A percentile compares a stretch with the other conserved stretches of the same genome.
These are phyloP conservation scores for Parazoanthus darwini DNA, from an alignment of 92 coral and sea anemone genomes.

Conservation along the genomic window DNA sequence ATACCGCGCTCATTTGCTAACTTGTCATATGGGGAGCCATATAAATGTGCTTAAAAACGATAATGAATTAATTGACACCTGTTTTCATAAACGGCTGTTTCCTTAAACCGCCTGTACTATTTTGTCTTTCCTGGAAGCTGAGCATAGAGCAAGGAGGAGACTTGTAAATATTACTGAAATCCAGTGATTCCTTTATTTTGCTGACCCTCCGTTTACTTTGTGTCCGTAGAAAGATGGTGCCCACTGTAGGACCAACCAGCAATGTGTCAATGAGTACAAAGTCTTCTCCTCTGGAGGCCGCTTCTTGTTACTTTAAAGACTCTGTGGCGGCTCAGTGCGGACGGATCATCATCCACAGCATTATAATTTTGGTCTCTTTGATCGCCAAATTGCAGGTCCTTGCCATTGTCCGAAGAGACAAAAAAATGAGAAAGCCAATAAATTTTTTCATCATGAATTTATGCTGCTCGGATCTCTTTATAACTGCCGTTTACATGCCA, in stretches of 20 bases:
- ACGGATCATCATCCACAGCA: conserved; percentile 22
- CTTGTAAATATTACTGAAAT: background rate
- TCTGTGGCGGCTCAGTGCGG: background rate
- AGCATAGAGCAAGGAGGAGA: background rate
- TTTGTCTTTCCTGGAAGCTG: background rate
- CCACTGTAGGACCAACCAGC: background rate
- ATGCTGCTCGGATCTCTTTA: conserved; percentile 27
- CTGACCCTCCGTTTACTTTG: background rate
- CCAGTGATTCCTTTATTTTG: background rate
- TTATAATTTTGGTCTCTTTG: conserved; percentile 31
- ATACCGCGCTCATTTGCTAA: background rate
- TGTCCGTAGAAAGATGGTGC: conserved; percentile 10
- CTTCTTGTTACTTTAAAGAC: conserved; percentile 29
- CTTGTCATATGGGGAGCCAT: background rate
- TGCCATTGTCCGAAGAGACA: conserved; percentile 19
- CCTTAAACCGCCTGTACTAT: background rate
- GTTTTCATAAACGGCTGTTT: conserved; percentile 1
- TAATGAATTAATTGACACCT: conserved; percentile 11
- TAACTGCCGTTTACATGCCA: conserved; percentile 41
- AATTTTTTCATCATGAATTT: conserved; percentile 33
- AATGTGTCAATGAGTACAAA: background rate
- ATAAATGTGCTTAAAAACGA: conserved; percentile 7
- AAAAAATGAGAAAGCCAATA: conserved; percentile 33
- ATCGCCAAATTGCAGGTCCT: conserved; percentile 25
- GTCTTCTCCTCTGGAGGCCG: conserved; percentile 2